Evolutionary conservation across 2,797 vertebrate genomes (phyloP).

Genomic region (Urophycis tenuis): DNA sequence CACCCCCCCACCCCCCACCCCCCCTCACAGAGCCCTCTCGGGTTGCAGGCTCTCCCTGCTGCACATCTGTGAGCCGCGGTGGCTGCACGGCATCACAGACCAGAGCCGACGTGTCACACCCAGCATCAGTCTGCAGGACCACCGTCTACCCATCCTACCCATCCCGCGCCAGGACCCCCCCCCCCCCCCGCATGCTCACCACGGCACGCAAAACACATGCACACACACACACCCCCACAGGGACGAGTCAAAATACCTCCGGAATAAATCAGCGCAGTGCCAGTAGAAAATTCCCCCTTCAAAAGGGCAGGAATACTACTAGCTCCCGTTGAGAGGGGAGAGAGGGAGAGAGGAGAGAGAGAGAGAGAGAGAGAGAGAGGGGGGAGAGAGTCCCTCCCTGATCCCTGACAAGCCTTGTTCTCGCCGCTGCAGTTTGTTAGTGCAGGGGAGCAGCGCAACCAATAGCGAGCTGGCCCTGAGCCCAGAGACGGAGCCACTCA

Average conservation of each 20-base stretch:
- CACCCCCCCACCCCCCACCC: background rate
- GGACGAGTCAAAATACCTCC: background rate
- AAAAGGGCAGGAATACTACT: conserved; percentile 19
- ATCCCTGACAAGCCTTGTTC: conserved; percentile 37
- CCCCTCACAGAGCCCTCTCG: conserved; percentile 14
- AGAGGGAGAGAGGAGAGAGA: too few species aligned
- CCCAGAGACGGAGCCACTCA: conserved; percentile 54
- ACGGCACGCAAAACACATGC: background rate
- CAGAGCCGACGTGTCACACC: conserved; percentile 48
- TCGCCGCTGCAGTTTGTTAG: conserved; percentile 37
- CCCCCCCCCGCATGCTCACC: conserved; percentile 7
- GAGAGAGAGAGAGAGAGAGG: too few species aligned
- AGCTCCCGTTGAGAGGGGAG: conserved; percentile 15
- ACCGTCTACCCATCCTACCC: too few species aligned
- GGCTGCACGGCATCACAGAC: conserved; percentile 43
- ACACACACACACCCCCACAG: conserved; percentile 2
- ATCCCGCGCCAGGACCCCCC: conserved; percentile 28
- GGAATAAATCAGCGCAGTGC: background rate
- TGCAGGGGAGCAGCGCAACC: conserved; percentile 49
- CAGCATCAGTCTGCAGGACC: conserved; percentile 47
- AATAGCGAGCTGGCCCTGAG: conserved; percentile 53
- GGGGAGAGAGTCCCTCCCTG: conserved; percentile 40
- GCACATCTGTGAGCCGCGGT: conserved; percentile 49
- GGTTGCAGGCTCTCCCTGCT: conserved; percentile 50
- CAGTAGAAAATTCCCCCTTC: conserved; percentile 21